Evolutionary conservation across 2,797 vertebrate species (phyloP).

Genomic region (Pteropus rufus): DNA sequence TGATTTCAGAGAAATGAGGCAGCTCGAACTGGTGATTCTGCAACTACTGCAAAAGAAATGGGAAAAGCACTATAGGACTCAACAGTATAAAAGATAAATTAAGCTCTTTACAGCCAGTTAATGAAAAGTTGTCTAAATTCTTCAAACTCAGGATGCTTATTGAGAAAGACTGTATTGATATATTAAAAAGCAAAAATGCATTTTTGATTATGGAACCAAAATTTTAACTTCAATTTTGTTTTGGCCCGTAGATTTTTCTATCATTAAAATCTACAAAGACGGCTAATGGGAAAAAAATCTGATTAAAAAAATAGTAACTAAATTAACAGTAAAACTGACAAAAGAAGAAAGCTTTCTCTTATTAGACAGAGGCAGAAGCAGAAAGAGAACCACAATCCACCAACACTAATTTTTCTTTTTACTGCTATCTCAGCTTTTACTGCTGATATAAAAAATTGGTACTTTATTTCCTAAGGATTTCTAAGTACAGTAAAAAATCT

Average conservation of each 20-base stretch:
- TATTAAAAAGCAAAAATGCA: background rate
- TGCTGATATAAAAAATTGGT: background rate
- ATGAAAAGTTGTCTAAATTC: background rate
- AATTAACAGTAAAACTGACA: background rate
- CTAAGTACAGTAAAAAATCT: background rate
- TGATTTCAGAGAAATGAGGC: slow-evolving; percentile 12
- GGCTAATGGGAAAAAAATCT: background rate
- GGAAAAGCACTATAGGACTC: background rate
- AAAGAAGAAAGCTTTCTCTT: background rate
- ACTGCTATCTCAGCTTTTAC: background rate
- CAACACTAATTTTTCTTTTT: background rate
- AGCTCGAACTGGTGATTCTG: background rate
- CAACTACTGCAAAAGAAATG: background rate
- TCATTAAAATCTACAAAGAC: background rate
- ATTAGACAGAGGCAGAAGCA: background rate
- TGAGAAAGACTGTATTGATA: background rate
- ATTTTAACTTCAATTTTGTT: slow-evolving; percentile 29
- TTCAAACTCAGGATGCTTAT: background rate
- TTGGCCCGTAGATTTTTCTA: background rate
- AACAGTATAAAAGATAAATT: background rate
- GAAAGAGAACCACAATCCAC: background rate
- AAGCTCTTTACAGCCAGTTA: background rate
- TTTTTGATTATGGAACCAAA: background rate
- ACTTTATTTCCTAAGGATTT: background rate
- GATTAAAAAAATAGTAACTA: background rate